phyloP scores from a whole-genome alignment of 2,888 invertebrate genomes.

The Luffia ferchaultella region DNA sequence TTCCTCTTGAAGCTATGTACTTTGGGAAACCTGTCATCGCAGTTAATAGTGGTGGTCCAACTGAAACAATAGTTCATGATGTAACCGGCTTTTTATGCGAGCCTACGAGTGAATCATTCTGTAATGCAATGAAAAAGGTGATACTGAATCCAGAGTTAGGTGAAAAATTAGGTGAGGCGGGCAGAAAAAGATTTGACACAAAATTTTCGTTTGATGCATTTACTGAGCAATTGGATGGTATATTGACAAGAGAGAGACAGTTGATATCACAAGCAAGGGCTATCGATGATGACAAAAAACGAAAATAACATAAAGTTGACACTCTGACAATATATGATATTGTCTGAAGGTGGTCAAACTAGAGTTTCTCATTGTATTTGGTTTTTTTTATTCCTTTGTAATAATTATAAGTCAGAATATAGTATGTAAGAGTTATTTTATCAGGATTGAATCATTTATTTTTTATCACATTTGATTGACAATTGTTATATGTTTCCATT shows the following conservation, averaged over 20 bases:
- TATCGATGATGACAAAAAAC: conserved; percentile 45
- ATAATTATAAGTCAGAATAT: too few species aligned
- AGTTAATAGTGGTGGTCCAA: conserved; percentile 94
- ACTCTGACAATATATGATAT: conserved; percentile 49
- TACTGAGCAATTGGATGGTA: conserved; percentile 70
- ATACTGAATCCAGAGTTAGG: conserved; percentile 69
- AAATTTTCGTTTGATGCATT: conserved; percentile 89
- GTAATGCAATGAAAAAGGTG: conserved; percentile 76
- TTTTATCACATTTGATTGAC: too few species aligned
- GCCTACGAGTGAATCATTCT: conserved; percentile 74
- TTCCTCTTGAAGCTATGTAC: conserved; percentile 98
- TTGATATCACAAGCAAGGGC: conserved; percentile 46
- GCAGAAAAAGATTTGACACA: conserved; percentile 76
- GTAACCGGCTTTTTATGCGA: conserved; percentile 85
- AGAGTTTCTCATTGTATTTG: background rate
- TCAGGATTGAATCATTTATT: too few species aligned
- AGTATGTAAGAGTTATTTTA: too few species aligned
- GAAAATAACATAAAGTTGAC: conserved; percentile 45
- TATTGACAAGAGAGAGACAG: conserved; percentile 50
- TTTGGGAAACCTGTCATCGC: conserved; percentile 93
- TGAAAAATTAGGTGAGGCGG: conserved; percentile 77
- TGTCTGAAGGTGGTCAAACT: conserved; percentile 42
- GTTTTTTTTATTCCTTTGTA: too few species aligned
- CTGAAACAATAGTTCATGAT: conserved; percentile 86
- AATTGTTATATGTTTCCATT: too few species aligned